These are phyloP conservation scores for Pentalonia nigronervosa DNA, from an alignment of 1,140 invertebrate species.

Conservation along the genomic window DNA sequence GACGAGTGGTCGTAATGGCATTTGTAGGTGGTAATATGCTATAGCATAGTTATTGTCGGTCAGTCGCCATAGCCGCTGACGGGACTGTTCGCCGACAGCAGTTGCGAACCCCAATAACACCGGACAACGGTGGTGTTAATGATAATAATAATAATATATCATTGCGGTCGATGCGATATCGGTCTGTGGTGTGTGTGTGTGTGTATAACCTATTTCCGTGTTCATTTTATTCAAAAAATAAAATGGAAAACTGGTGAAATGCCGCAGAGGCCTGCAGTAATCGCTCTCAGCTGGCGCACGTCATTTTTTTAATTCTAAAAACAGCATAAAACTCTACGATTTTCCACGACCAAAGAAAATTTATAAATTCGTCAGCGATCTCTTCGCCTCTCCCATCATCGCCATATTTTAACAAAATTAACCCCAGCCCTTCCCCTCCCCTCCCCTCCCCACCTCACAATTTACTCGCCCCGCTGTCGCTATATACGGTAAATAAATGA, in stretches of 20 bases:
- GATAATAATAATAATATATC: neutral
- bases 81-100: neutral
- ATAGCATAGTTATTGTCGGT: neutral
- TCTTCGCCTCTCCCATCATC: neutral
- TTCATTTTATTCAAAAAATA: neutral
- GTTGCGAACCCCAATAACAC: neutral
- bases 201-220: neutral
- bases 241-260: neutral
- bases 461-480: neutral
- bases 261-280: neutral
- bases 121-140: neutral
- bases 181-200: neutral
- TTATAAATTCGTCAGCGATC: neutral
- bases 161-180: neutral
- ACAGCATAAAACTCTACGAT: neutral
- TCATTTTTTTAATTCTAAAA: neutral
- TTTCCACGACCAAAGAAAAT: neutral
- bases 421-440: too few species aligned
- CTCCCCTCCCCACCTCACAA: neutral
- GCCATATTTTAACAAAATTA: neutral
- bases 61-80: neutral
- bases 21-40: constrained; percentile 5
- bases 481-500: neutral
- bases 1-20: constrained; percentile 4
- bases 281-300: neutral